Percentiles rank a stretch among this genome's conserved stretches.
Evolutionary conservation across 2,888 invertebrate species (phyloP).

Genomic region (Hartigia nigra): DNA sequence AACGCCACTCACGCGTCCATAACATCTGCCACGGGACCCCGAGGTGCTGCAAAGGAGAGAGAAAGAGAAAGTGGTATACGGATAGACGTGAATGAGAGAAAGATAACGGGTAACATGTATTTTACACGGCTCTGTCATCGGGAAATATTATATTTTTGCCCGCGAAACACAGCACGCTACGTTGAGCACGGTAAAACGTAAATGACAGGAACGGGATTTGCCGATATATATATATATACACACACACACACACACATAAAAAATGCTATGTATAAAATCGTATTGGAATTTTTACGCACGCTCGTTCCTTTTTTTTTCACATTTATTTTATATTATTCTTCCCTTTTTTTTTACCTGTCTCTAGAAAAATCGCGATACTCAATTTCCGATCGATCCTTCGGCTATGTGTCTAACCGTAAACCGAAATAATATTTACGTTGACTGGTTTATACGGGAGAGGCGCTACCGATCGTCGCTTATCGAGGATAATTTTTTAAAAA

Average conservation of each 20-base stretch:
- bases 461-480: neutral
- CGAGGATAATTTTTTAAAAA: neutral
- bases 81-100: neutral
- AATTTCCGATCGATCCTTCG: slow-evolving; percentile 10
- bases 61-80: neutral
- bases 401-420: neutral
- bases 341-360: neutral
- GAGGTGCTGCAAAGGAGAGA: neutral
- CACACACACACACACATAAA: too few relatives aligned
- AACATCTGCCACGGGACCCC: slow-evolving; percentile 32
- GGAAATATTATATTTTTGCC: slow-evolving; percentile 19
- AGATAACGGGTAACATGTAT: slow-evolving; percentile 6
- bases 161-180: slow-evolving; percentile 7
- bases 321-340: neutral
- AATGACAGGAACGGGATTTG: slow-evolving; percentile 4
- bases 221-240: neutral
- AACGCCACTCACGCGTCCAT: slow-evolving; percentile 53
- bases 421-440: neutral
- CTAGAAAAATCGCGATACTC: neutral
- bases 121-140: slow-evolving; percentile 7
- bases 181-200: slow-evolving; percentile 5
- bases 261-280: neutral
- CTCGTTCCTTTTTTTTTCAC: slow-evolving; percentile 8
- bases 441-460: neutral
- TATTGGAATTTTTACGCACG: neutral